A percentile compares a stretch with the other conserved stretches of the same genome.
phyloP scores from a whole-genome alignment of 2,113 vertebrate genomes.

The Upupa epops region DNA sequence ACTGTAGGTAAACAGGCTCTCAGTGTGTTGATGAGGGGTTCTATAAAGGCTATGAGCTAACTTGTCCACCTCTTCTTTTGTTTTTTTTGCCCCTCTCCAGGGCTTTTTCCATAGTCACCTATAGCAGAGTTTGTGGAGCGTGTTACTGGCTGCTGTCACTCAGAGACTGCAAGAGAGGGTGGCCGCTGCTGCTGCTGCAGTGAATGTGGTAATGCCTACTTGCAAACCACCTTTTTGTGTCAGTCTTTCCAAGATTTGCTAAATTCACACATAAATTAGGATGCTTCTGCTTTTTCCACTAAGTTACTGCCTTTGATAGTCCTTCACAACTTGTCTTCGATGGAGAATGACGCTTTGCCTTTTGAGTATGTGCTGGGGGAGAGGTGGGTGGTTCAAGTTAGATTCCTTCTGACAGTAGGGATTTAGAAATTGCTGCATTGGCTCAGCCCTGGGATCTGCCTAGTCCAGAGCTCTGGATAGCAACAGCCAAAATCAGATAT shows the following conservation, averaged over 20 bases:
- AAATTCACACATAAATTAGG: background rate
- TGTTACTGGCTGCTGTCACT: background rate
- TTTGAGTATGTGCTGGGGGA: conserved; percentile 10
- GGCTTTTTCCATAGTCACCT: background rate
- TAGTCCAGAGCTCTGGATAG: background rate
- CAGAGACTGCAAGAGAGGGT: background rate
- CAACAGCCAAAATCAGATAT: conserved; percentile 1
- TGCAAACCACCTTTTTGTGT: background rate
- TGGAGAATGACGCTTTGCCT: background rate
- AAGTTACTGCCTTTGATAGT: conserved; percentile 5
- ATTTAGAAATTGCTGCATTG: conserved; percentile 37
- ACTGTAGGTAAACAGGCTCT: background rate
- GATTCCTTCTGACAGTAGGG: conserved; percentile 38
- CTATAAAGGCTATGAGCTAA: background rate
- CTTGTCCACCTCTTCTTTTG: background rate
- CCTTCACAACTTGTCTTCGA: conserved; percentile 13
- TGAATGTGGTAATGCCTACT: background rate
- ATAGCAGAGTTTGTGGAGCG: background rate
- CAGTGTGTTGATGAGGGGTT: background rate
- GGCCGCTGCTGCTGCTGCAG: background rate
- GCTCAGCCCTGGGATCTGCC: conserved; percentile 29
- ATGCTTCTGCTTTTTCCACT: background rate
- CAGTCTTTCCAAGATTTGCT: background rate
- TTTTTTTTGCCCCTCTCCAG: background rate
- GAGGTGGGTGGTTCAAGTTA: conserved; percentile 28